Conservation (phyloP, 2,113 vertebrate species). For the Trogon surrucura region DNA sequence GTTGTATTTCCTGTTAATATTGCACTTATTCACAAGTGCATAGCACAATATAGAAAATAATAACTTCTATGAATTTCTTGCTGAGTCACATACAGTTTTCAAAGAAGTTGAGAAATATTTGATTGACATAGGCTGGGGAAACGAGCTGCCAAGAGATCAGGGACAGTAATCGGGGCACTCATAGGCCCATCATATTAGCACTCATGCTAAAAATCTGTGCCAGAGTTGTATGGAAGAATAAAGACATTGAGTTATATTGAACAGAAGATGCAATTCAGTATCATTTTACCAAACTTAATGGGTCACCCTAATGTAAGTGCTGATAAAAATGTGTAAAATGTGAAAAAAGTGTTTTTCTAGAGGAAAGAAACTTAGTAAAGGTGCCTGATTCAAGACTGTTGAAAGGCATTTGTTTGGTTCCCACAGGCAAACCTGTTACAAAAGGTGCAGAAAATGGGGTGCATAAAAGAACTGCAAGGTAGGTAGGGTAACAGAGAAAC, state of each 20-base stretch:
- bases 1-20: not conserved
- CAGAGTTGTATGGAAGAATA: not conserved
- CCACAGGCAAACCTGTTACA: not conserved
- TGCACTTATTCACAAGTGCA: not conserved
- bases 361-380: not conserved
- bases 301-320: fast-evolving
- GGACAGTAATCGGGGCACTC: not conserved
- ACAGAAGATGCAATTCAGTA: not conserved
- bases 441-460: not conserved
- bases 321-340: not conserved
- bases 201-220: not conserved
- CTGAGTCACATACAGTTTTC: not conserved
- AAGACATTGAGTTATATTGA: not conserved
- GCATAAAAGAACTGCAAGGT: not conserved
- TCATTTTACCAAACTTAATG: not conserved
- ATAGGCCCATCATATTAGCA: not conserved
- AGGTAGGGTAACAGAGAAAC: not conserved
- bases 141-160: not conserved
- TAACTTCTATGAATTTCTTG: not conserved
- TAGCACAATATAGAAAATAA: not conserved
- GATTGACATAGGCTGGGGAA: not conserved
- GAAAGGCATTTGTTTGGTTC: not conserved
- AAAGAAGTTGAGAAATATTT: not conserved
- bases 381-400: not conserved
- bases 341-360: not conserved